Percentiles rank a stretch among this genome's conserved stretches.
These are phyloP conservation scores for Halcyon badia DNA, from an alignment of 2,797 vertebrate species.

Conservation along the genomic window DNA sequence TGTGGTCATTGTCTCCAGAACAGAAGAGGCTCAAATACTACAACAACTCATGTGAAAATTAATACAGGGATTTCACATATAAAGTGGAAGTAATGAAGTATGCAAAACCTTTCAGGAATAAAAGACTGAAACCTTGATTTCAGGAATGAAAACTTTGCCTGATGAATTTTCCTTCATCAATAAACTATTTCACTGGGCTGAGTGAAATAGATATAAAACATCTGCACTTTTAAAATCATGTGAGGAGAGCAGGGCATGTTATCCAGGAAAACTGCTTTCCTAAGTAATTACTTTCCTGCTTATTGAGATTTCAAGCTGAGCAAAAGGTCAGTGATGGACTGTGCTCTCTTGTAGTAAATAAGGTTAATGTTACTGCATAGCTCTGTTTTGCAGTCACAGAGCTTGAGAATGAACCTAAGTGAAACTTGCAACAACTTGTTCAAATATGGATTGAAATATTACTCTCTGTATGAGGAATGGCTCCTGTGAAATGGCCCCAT, in stretches of 20 bases:
- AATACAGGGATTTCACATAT: constrained; percentile 1
- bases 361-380: not conserved
- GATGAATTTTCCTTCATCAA: constrained; percentile 36
- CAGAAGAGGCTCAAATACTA: not conserved
- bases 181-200: constrained; percentile 2
- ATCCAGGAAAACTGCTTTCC: constrained; percentile 53
- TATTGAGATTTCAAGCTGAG: constrained; percentile 28
- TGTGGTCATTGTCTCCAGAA: not conserved
- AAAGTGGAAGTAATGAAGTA: not conserved
- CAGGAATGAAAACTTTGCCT: not conserved
- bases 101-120: not conserved
- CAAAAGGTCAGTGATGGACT: constrained; percentile 29
- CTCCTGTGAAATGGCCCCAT: not conserved
- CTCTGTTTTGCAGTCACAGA: not conserved
- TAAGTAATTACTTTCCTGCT: constrained; percentile 55
- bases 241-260: not conserved
- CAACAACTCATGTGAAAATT: not conserved
- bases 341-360: constrained; percentile 8
- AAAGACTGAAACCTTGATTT: not conserved
- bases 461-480: not conserved
- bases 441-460: not conserved
- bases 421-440: not conserved
- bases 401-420: not conserved
- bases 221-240: constrained; percentile 9
- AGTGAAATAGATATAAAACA: not conserved